Evolutionary conservation across 2,888 invertebrate genomes (phyloP), one percentile per base, ranked within the genome.

Genomic region (Plebejus melissa): DNA sequence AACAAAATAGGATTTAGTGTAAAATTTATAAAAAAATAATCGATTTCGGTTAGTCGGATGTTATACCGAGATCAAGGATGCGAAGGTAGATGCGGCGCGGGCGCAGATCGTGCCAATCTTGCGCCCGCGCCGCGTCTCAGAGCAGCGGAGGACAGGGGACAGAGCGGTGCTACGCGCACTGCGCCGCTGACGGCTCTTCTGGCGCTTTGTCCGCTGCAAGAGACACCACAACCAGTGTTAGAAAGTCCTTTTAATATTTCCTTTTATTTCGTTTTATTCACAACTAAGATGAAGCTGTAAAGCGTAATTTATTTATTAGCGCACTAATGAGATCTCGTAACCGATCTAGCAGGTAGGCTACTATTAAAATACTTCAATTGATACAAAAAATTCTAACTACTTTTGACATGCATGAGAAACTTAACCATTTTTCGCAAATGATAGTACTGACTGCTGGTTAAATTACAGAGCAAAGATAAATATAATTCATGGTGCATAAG

Each of bases 211-310:
- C 90, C 92, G 94, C 94, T 94, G 94, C 89, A 94, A 94, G 93
- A 94, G 92, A 94, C 93, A 93, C 91, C 91, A 92, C 91, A 92
- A 91, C 87, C 93, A 89, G 91, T 85, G 94, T 94, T 94, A 94
- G 88, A 90, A 90, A 90, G 91, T 88, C 85, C 89, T 87, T 92
- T 91, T 91, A 89, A 76, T 87, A 83, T 83, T 83, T 82, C 80
- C 81, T 82, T 82, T 81, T 79, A 79, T 76, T 80, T 79, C 77
- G 77, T 81, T 77, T 79, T 81, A 81, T 82, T 80, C 80, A 80
- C 78, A 79, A 81, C 80, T 81, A 83, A 85, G 82, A 83, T 83
- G 80, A 86, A 81, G 85, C 84, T 86, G 82, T 82, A 78, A 81
- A 84, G 81, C 81, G 76, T 58, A 78, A 77, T 80, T 79, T 77